phyloP scores from a whole-genome alignment of 2,113 vertebrate genomes.

The Chinchilla lanigera region DNA sequence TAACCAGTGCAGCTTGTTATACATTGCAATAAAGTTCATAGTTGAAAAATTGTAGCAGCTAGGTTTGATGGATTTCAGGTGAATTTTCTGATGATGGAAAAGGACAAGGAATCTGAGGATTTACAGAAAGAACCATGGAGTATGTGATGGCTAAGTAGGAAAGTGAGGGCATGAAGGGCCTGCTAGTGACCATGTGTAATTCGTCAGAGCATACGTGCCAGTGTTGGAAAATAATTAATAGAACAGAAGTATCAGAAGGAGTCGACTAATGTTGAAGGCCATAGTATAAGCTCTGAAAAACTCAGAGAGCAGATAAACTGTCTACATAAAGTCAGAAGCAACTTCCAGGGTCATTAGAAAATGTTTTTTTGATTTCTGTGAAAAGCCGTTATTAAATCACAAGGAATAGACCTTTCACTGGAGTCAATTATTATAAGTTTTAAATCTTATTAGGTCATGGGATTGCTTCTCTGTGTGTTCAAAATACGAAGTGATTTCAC shows the following conservation, averaged over 20 bases:
- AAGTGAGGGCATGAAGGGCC: neutral
- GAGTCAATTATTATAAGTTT: neutral
- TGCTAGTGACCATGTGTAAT: neutral
- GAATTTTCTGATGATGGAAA: neutral
- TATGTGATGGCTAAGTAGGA: neutral
- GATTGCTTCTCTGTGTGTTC: neutral
- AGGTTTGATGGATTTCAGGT: neutral
- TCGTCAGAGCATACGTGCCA: neutral
- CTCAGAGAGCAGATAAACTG: neutral
- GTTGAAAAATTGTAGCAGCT: neutral
- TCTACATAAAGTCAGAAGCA: neutral
- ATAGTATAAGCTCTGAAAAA: neutral
- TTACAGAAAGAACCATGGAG: neutral
- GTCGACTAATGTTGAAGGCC: neutral
- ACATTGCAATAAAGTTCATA: neutral
- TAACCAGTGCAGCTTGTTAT: neutral
- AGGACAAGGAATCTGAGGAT: neutral
- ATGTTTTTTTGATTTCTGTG: neutral
- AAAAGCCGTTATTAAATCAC: neutral
- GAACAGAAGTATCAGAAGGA: neutral
- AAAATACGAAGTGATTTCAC: neutral
- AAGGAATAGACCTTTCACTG: neutral
- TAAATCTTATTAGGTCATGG: neutral
- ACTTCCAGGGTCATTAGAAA: constrained; percentile 12
- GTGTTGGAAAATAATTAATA: neutral